phyloP scores from a whole-genome alignment of 1,140 invertebrate genomes.

The Drosophila sucinea region DNA sequence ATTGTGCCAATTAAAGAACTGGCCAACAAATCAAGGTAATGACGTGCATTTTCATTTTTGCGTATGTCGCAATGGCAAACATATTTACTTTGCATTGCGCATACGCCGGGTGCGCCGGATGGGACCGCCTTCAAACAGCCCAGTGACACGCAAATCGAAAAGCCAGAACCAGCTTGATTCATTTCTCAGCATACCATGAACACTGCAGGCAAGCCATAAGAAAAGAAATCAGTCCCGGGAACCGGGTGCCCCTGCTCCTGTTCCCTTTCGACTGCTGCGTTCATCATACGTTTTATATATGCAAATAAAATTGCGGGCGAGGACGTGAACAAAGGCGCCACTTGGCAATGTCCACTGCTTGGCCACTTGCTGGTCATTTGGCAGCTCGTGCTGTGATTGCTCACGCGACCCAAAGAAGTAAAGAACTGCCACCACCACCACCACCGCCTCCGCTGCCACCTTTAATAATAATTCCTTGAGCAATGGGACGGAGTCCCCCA shows the following conservation, averaged over 20 bases:
- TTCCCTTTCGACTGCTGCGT: not conserved
- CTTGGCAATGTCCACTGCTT: conserved; percentile 55
- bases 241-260: conserved; percentile 19
- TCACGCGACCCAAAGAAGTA: conserved; percentile 55
- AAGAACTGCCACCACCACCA: not conserved
- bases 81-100: conserved; percentile 67
- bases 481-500: conserved; percentile 15
- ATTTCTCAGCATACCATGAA: conserved; percentile 73
- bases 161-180: conserved; percentile 60
- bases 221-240: conserved; percentile 47
- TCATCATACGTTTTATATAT: conserved; percentile 69
- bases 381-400: conserved; percentile 61
- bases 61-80: conserved; percentile 57
- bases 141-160: conserved; percentile 64
- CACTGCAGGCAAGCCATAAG: conserved; percentile 26
- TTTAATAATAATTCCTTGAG: conserved; percentile 73
- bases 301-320: conserved; percentile 60
- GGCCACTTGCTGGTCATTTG: conserved; percentile 35
- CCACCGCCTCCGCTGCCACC: conserved; percentile 19
- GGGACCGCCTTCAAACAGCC: conserved; percentile 31
- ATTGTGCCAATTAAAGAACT: conserved; percentile 30
- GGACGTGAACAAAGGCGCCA: conserved; percentile 51
- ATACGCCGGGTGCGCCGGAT: conserved; percentile 65
- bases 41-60: conserved; percentile 72
- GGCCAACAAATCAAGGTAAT: conserved; percentile 73